Conservation (phyloP, 2,888 invertebrate genomes). For the Rosalia funebris region DNA sequence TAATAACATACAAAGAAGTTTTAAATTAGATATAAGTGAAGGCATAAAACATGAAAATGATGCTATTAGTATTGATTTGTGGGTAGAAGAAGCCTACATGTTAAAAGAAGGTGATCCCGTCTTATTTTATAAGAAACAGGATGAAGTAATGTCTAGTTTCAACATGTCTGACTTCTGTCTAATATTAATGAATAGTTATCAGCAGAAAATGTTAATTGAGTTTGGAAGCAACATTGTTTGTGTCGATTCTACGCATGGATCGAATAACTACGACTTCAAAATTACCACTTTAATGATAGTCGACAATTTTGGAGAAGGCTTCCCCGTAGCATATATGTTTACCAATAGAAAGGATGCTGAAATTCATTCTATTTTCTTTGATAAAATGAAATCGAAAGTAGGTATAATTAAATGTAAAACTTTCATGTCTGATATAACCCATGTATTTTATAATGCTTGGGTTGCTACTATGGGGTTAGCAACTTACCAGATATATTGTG, state of each 20-base stretch:
- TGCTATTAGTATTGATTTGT: too few relatives aligned
- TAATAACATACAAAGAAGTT: too few relatives aligned
- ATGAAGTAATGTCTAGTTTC: too few relatives aligned
- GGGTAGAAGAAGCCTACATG: too few relatives aligned
- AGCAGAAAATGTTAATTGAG: conserved; percentile 42
- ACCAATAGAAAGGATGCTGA: conserved; percentile 33
- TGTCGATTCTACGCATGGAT: conserved; percentile 39
- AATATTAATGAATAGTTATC: conserved; percentile 43
- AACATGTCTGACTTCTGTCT: conserved; percentile 48
- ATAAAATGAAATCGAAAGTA: neutral
- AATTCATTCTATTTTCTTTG: neutral
- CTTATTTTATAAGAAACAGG: too few relatives aligned
- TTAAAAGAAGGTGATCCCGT: too few relatives aligned
- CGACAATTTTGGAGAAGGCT: conserved; percentile 40
- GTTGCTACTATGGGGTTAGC: neutral
- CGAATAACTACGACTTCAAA: conserved; percentile 40
- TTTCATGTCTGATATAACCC: conserved; percentile 1
- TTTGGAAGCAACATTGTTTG: conserved; percentile 37
- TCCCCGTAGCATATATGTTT: conserved; percentile 37
- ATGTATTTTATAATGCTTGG: conserved; percentile 26
- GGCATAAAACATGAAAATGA: too few relatives aligned
- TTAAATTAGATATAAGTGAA: too few relatives aligned
- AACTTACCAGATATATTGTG: neutral
- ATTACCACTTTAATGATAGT: conserved; percentile 35
- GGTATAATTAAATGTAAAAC: neutral